Percentiles rank a stretch among this genome's conserved stretches.
These are phyloP conservation scores for Diplolepis rosae DNA, from an alignment of 2,888 invertebrate species.

Conservation along the genomic window DNA sequence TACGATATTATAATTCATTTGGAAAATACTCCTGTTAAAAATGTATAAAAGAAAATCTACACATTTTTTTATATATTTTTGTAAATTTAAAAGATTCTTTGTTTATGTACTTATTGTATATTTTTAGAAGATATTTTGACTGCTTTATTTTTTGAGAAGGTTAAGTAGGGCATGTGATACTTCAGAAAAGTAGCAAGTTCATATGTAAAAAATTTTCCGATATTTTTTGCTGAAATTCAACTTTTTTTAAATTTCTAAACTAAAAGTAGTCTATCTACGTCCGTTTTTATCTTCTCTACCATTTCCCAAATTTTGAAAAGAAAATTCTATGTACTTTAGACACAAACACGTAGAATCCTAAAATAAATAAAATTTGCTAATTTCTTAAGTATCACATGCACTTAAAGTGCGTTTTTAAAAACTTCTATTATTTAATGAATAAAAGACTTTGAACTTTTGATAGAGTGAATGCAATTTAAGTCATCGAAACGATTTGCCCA, in stretches of 20 bases:
- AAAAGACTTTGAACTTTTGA: not conserved
- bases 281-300: too few relatives aligned
- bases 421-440: not conserved
- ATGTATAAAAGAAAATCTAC: not conserved
- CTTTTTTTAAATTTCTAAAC: too few relatives aligned
- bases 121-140: not conserved
- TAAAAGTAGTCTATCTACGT: too few relatives aligned
- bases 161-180: too few relatives aligned
- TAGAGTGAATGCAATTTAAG: not conserved
- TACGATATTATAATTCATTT: not conserved
- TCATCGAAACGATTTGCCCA: not conserved
- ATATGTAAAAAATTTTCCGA: too few relatives aligned
- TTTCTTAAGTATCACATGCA: too few relatives aligned
- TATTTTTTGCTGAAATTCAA: too few relatives aligned
- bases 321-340: too few relatives aligned
- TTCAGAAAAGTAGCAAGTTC: too few relatives aligned
- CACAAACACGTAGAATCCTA: too few relatives aligned
- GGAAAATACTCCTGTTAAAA: not conserved
- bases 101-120: not conserved
- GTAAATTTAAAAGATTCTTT: not conserved
- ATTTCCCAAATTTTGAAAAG: too few relatives aligned
- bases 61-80: conserved; percentile 22
- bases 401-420: conserved; percentile 5
- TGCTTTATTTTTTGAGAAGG: not conserved
- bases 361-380: too few relatives aligned